Evolutionary conservation across 2,113 vertebrate species (phyloP).

Genomic region (pig (Sus scrofa)): T2T-Sscrofa CM000828.6:50417001-50417500

Average conservation of each 20-base stretch:
- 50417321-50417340: not conserved
- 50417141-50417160: not conserved
- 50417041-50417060: not conserved
- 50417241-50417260: not conserved
- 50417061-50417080: not conserved
- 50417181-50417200: not conserved
- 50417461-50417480: not conserved
- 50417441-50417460: constrained; percentile 1
- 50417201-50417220: not conserved
- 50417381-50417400: not conserved
- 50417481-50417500: not conserved
- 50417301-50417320: not conserved
- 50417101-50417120: not conserved
- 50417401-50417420: not conserved
- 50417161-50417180: not conserved
- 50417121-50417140: not conserved
- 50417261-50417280: not conserved
- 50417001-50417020: not conserved
- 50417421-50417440: not conserved
- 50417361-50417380: not conserved
- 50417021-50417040: not conserved
- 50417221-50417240: too few species aligned
- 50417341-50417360: not conserved
- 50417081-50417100: not conserved
- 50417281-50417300: not conserved